A percentile compares a stretch with the other conserved stretches of the same genome.
These are phyloP conservation scores for Musca vetustissima DNA, from an alignment of 1,140 invertebrate genomes.

Conservation along the genomic window DNA sequence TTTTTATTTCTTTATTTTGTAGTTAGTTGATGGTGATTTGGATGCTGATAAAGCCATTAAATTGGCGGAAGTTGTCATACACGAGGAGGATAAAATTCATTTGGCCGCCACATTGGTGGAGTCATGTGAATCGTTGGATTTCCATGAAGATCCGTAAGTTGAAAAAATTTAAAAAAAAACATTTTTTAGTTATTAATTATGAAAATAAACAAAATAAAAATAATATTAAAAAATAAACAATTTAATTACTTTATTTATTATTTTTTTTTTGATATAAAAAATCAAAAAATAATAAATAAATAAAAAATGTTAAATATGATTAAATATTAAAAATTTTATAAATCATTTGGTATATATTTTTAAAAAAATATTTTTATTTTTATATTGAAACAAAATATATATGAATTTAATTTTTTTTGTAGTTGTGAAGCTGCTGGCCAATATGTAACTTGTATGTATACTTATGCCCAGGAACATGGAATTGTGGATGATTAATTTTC, in stretches of 20 bases:
- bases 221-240: too few species aligned
- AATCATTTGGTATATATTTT: too few species aligned
- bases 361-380: too few species aligned
- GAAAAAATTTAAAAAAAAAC: too few species aligned
- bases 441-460: neutral
- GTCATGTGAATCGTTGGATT: conserved; percentile 5
- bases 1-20: neutral
- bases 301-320: neutral
- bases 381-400: too few species aligned
- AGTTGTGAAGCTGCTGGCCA: conserved; percentile 26
- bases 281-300: too few species aligned
- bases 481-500: too few species aligned
- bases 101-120: conserved; percentile 14
- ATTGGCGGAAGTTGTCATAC: neutral
- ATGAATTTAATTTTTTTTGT: neutral
- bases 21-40: conserved; percentile 27
- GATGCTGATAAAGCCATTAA: conserved; percentile 13
- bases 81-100: conserved; percentile 7
- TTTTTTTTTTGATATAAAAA: too few species aligned
- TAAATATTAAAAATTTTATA: too few species aligned
- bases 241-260: too few species aligned
- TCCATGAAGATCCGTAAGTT: conserved; percentile 26
- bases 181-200: too few species aligned
- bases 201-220: too few species aligned
- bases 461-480: neutral